phyloP scores from a whole-genome alignment of 2,113 vertebrate genomes.

The Tetraodon nigroviridis region DNA sequence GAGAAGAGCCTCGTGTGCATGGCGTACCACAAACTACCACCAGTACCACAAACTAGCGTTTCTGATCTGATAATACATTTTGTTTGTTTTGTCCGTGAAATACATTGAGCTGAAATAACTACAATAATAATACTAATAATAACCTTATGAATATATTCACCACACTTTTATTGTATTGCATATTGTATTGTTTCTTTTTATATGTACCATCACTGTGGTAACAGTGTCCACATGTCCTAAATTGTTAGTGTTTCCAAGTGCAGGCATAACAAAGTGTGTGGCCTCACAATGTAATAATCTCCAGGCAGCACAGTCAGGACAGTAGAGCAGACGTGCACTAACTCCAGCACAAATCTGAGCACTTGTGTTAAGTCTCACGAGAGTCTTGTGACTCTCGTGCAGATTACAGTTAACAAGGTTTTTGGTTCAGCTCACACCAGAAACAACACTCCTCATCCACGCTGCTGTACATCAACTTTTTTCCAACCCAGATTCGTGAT shows the following conservation, averaged over 20 bases:
- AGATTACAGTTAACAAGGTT: constrained; percentile 16
- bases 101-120: too few species aligned
- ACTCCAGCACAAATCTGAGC: constrained; percentile 39
- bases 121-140: too few species aligned
- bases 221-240: constrained; percentile 3
- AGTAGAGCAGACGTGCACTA: constrained; percentile 13
- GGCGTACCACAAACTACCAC: too few species aligned
- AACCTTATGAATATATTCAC: too few species aligned
- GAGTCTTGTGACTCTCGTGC: constrained; percentile 26
- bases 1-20: constrained; percentile 13
- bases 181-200: too few species aligned
- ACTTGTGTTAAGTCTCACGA: constrained; percentile 32
- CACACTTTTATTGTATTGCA: too few species aligned
- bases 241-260: constrained; percentile 52
- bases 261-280: constrained; percentile 45
- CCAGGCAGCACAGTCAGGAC: constrained; percentile 20
- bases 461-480: constrained; percentile 45
- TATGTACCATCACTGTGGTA: background rate
- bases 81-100: too few species aligned
- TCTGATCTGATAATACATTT: too few species aligned
- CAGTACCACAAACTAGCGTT: background rate
- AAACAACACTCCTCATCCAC: constrained; percentile 17
- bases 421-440: constrained; percentile 11
- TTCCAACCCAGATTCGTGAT: constrained; percentile 45
- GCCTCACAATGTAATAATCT: constrained; percentile 33